Percentiles rank a stretch among this genome's conserved stretches.
Conservation (phyloP, 2,888 invertebrate species). For the Acrobeloides nanus region DNA sequence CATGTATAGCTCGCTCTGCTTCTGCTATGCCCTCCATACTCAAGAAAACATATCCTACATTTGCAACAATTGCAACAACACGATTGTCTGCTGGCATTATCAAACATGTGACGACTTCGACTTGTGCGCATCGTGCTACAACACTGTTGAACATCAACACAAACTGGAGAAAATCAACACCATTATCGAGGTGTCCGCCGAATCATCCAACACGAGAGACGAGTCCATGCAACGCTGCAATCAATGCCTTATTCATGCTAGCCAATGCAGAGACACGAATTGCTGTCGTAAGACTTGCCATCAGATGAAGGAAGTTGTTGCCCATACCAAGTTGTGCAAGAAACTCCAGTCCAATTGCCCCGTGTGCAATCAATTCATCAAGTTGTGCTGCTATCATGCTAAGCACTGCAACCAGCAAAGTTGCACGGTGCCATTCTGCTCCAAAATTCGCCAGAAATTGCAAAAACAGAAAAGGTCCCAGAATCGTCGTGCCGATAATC, state of each 20-base stretch:
- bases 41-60: slow-evolving; percentile 97
- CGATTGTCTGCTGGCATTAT: slow-evolving; percentile 93
- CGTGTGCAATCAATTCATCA: slow-evolving; percentile 96
- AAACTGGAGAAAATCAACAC: slow-evolving; percentile 80
- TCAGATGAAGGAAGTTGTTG: slow-evolving; percentile 98
- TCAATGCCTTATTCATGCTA: slow-evolving; percentile 85
- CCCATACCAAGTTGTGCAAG: slow-evolving; percentile 93
- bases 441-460: slow-evolving; percentile 92
- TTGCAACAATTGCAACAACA: slow-evolving; percentile 90
- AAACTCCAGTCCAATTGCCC: slow-evolving; percentile 89
- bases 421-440: slow-evolving; percentile 88
- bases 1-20: slow-evolving; percentile 88
- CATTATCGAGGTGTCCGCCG: slow-evolving; percentile 55
- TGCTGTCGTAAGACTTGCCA: slow-evolving; percentile 92
- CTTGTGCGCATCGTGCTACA: slow-evolving; percentile 86
- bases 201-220: slow-evolving; percentile 24
- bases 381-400: slow-evolving; percentile 95
- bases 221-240: slow-evolving; percentile 84
- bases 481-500: slow-evolving; percentile 84
- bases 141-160: slow-evolving; percentile 81
- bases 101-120: slow-evolving; percentile 96
- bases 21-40: slow-evolving; percentile 82
- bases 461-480: slow-evolving; percentile 94
- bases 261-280: slow-evolving; percentile 95
- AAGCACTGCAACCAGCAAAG: slow-evolving; percentile 70